Conservation (phyloP, 1,140 invertebrate species). For the Cecropterus lyciades region DNA sequence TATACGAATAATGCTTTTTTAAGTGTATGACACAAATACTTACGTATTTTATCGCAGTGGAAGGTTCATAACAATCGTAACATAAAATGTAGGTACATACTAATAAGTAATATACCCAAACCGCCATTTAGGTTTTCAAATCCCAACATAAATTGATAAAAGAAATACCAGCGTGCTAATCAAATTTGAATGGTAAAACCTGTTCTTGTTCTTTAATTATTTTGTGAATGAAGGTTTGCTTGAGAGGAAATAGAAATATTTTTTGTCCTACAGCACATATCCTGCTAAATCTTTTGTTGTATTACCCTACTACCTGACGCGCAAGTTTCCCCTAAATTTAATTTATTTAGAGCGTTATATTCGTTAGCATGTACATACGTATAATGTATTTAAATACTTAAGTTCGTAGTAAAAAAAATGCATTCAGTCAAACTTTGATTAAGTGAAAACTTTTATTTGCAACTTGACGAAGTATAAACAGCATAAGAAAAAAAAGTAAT, state of each 20-base stretch:
- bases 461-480: too few species aligned
- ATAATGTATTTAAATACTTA: too few species aligned
- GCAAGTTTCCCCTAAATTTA: constrained; percentile 13
- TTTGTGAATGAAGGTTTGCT: constrained; percentile 23
- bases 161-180: constrained; percentile 22
- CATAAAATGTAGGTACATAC: neutral
- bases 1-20: too few species aligned
- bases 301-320: constrained; percentile 5
- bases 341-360: too few species aligned
- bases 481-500: too few species aligned
- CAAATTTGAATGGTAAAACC: constrained; percentile 25
- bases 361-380: too few species aligned
- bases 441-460: too few species aligned
- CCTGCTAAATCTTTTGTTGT: constrained; percentile 20
- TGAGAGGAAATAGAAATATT: constrained; percentile 29
- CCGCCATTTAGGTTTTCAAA: neutral
- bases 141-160: constrained; percentile 6
- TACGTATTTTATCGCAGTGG: neutral
- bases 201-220: constrained; percentile 27
- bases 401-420: too few species aligned
- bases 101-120: neutral
- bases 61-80: too few species aligned
- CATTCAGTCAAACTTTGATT: too few species aligned
- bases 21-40: neutral
- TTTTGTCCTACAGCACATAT: constrained; percentile 23